Base-by-base conservation (phyloP, 2,888 invertebrate species). In the Meteorus cinctellus region DNA sequence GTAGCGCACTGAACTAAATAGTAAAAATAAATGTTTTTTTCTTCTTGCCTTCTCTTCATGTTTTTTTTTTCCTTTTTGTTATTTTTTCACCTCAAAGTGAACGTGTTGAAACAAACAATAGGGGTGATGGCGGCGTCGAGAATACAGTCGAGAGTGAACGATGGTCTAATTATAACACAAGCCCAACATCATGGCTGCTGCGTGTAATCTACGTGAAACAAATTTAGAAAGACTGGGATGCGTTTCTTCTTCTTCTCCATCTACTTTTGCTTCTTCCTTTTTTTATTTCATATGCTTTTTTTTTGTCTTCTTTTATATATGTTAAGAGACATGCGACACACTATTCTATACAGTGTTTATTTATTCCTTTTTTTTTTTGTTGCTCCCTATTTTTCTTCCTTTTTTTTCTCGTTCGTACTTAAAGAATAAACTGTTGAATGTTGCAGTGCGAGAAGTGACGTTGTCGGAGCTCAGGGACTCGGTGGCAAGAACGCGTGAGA, bases 391-490 rank as follows among this genome's bases (percentile, higher is more conserved):
- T 41, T 41, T 41, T 12, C 41, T 8, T 41, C 10, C 10, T 41
- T 41, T 41, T 41, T 41, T 41, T 48, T 67, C 14, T 48, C 14
- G 34, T 72, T 74, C 62, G 51, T 70, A 48, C 68, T 75, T 27
- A 67, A n/a, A 27, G 66, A 67, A 72, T 59, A 66, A 63, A 69
- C 65, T 71, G 34, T 72, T 78, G 36, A 48, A 77, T 76, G 78
- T 85, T 84, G 36, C 89, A 89, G 89, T 89, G 83, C 82, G 88
- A 82, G 88, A 88, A 86, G 88, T 89, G 81, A 88, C 88, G 84
- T 87, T 89, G 86, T 89, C 89, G 82, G 89, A 89, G 83, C 88
- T 89, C 85, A 89, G 88, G 84, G 89, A 89, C 87, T 89, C 89
- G 82, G 88, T 88, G 82, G 89, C 88, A 84, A 87, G 89, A 86